Base-by-base conservation (phyloP, 2,888 invertebrate species). In the Brachyptera putata region DNA sequence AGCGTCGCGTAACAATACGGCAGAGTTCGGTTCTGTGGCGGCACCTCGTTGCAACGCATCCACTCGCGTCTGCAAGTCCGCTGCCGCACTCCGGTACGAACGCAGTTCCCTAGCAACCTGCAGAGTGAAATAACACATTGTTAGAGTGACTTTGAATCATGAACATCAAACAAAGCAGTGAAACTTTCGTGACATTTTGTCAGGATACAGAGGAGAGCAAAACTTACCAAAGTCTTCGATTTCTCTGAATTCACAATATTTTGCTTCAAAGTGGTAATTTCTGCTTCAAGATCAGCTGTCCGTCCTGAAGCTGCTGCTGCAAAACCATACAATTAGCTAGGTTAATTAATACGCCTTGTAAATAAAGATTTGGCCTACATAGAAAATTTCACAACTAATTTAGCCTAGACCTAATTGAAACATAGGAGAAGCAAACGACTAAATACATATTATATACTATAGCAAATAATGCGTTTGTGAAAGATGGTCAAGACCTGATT, bases 171-270 rank as follows among this genome's bases (percentile, higher is more conserved):
- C 34, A 30, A 30, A 5, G 11, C 11, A 5, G 34, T 11, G 11
- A 7, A 30, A 7, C 5, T 7, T 30, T 5, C 34, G 11, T 5
- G 11, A 30, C 34, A 30, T 14, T n/a, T 16, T 2, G 24, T 21
- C 18, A 56, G 16, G 16, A 26, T n/a, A n/a, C n/a, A 34, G 22
- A 25, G 16, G 34, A 53, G n/a, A 1, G n/a, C 11, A 11, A 26
- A 26, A 50, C 58, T 56, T 25, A 61, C 63, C 16, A 58, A 48
- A 46, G 25, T 26, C 22, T 63, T 63, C 2, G 58, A 41, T 22
- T 34, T 56, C 22, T 63, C 63, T 16, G 58, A 21, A 39, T 43
- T 53, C n/a, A 39, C 46, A 3, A 60, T 43, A 18, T 48, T 48
- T 9, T 34, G 21, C 49, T 58, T 63, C 16, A 61, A 34, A 9